These are phyloP conservation scores for Etheostoma perlongum DNA, from an alignment of 2,797 vertebrate species.

Conservation along the genomic window DNA sequence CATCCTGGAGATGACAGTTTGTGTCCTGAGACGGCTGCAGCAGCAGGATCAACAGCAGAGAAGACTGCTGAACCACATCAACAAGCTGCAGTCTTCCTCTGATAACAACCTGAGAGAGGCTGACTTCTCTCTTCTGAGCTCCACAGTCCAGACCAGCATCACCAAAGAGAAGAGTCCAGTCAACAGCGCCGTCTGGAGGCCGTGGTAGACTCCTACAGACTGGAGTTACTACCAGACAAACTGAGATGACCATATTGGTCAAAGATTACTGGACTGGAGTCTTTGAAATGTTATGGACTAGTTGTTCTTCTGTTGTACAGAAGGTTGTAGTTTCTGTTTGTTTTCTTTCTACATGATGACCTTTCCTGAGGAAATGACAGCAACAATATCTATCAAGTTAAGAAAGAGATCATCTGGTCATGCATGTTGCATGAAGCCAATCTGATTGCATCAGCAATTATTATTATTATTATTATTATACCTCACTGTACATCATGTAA, in stretches of 20 bases:
- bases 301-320: constrained; percentile 8
- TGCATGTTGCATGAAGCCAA: constrained; percentile 39
- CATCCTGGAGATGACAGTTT: constrained; percentile 81
- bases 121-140: constrained; percentile 43
- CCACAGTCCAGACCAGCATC: constrained; percentile 36
- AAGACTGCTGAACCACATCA: constrained; percentile 65
- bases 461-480: background rate
- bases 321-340: background rate
- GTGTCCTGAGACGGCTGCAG: constrained; percentile 61
- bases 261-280: constrained; percentile 18
- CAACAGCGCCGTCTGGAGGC: constrained; percentile 64
- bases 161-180: constrained; percentile 45
- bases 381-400: constrained; percentile 70
- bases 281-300: background rate
- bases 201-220: constrained; percentile 59
- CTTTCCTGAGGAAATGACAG: constrained; percentile 76
- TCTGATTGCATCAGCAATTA: constrained; percentile 20
- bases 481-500: constrained; percentile 7
- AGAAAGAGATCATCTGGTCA: constrained; percentile 54
- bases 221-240: background rate
- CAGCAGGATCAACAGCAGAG: constrained; percentile 10
- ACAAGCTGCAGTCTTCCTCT: constrained; percentile 57
- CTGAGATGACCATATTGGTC: constrained; percentile 44
- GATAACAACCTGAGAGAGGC: constrained; percentile 53
- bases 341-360: background rate